These are phyloP conservation scores for Amphipyra tragopoginis DNA, from an alignment of 2,888 invertebrate species.

Conservation along the genomic window DNA sequence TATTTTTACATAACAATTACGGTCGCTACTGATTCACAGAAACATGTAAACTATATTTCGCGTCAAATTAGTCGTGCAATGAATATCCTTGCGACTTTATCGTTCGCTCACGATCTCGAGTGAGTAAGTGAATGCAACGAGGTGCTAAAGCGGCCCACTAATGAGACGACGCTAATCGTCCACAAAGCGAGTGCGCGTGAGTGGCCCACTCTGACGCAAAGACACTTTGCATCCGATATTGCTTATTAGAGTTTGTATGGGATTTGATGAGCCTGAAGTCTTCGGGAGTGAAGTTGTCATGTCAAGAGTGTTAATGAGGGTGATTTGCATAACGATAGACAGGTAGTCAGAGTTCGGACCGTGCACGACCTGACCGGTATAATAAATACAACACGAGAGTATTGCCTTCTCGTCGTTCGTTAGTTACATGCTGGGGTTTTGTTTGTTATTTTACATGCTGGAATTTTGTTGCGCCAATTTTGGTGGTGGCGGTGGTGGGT, in stretches of 20 bases:
- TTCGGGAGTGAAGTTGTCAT: not conserved
- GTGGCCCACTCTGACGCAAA: constrained; percentile 48
- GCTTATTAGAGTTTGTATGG: constrained; percentile 47
- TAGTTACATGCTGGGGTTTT: no score
- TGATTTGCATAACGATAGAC: constrained; percentile 27
- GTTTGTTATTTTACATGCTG: no score
- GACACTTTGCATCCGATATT: constrained; percentile 57
- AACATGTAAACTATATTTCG: constrained; percentile 14
- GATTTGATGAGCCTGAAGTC: constrained; percentile 12
- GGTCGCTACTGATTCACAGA: constrained; percentile 12
- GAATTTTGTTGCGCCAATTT: no score
- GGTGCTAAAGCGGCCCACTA: constrained; percentile 59
- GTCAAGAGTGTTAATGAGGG: constrained; percentile 7
- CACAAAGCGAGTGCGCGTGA: constrained; percentile 71
- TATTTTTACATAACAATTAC: constrained; percentile 14
- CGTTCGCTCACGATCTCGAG: constrained; percentile 51
- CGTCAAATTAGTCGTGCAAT: constrained; percentile 9
- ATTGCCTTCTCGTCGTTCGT: no score
- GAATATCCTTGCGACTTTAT: constrained; percentile 49
- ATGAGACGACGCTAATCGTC: constrained; percentile 76
- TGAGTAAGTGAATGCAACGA: constrained; percentile 37
- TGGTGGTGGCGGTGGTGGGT: no score
- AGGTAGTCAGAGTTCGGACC: no score
- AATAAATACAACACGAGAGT: no score
- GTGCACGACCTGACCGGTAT: no score